Evolutionary conservation across 2,888 invertebrate species (phyloP).

Genomic region (Physocephala rufipes): DNA sequence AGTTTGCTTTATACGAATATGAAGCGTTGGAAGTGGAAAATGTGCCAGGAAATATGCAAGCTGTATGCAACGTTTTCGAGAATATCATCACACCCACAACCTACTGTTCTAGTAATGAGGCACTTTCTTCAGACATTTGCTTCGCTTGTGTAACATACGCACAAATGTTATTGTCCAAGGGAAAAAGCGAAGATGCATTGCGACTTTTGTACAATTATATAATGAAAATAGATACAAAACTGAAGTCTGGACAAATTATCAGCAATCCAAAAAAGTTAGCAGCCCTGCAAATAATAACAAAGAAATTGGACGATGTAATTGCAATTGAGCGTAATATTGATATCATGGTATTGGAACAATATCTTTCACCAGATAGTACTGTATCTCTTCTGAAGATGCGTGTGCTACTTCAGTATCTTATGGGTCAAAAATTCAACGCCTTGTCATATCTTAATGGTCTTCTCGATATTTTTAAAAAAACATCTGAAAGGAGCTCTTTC

Average conservation of each 20-base stretch:
- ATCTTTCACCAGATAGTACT: slow-evolving; percentile 56
- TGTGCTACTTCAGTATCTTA: slow-evolving; percentile 50
- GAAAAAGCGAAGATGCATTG: slow-evolving; percentile 47
- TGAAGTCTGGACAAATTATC: slow-evolving; percentile 24
- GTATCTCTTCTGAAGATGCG: slow-evolving; percentile 54
- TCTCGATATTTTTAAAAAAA: slow-evolving; percentile 47
- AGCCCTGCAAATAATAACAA: slow-evolving; percentile 47
- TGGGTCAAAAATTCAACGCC: slow-evolving; percentile 49
- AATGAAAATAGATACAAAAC: slow-evolving; percentile 32
- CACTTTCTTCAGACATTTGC: slow-evolving; percentile 51
- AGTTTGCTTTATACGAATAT: slow-evolving; percentile 72
- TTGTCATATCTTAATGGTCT: slow-evolving; percentile 50
- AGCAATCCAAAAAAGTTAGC: slow-evolving; percentile 48
- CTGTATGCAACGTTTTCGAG: slow-evolving; percentile 63
- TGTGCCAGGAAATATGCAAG: slow-evolving; percentile 50
- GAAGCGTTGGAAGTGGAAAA: slow-evolving; percentile 59
- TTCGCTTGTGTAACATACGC: slow-evolving; percentile 54
- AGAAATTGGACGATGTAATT: slow-evolving; percentile 47
- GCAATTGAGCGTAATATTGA: slow-evolving; percentile 50
- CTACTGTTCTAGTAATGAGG: slow-evolving; percentile 38
- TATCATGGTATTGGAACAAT: slow-evolving; percentile 57
- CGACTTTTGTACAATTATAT: slow-evolving; percentile 52
- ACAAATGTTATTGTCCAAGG: slow-evolving; percentile 53
- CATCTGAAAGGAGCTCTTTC: slow-evolving; percentile 48
- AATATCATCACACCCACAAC: slow-evolving; percentile 64